Evolutionary conservation across 64 coral and sea anemone species (phyloP), one percentile per base, ranked within the genome.

Genomic region (Hydrozoanthus tunicans): DNA sequence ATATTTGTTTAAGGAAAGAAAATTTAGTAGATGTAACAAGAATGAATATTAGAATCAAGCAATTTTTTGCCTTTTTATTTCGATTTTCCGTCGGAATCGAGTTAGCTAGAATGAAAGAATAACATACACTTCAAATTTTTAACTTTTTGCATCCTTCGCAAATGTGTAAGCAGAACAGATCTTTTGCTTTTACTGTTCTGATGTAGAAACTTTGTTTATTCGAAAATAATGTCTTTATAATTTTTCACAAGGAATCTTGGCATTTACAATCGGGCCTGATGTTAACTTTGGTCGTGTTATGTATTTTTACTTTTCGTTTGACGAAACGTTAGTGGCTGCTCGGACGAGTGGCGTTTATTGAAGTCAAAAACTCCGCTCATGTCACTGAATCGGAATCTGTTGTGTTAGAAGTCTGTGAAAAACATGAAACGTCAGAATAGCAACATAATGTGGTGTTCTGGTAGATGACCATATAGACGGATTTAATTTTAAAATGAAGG

Each of bases 1-100:
- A 93, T 96, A 91, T 96, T 96, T 96, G 67, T 96, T 96, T 96
- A 86, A 88, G 84, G 76, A 58, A 74, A 79, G 56, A 95, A 90
- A 80, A 66, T 76, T 24, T 83, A 27, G 53, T 74, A 88, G 12
- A 59, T 88, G 84, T 59, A 58, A 60, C 69, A 74, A 13, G 24
- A 88, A 15, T 57, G 55, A 75, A 60, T 74, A 58, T 26, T 56
- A 59, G 53, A 59, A 88, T 88, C 68, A 88, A 74, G 73, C 68
- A 88, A 25, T 13, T 54, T 88, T 9, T 88, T 88, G 68, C 56
- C 13, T 8, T 70, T 59, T 23, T 15, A 59, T 13, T 9, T n/a
- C 23, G 56, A 75, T 73, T 60, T 86, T 88, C 59, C 69, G 58
- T 56, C 3, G 56, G 7, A 60, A 59, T 60, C 55, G 14, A 61